A percentile compares a stretch with the other conserved stretches of the same genome.
phyloP scores from a whole-genome alignment of 2,797 vertebrate genomes.

The Sebastes matsubarae region DNA sequence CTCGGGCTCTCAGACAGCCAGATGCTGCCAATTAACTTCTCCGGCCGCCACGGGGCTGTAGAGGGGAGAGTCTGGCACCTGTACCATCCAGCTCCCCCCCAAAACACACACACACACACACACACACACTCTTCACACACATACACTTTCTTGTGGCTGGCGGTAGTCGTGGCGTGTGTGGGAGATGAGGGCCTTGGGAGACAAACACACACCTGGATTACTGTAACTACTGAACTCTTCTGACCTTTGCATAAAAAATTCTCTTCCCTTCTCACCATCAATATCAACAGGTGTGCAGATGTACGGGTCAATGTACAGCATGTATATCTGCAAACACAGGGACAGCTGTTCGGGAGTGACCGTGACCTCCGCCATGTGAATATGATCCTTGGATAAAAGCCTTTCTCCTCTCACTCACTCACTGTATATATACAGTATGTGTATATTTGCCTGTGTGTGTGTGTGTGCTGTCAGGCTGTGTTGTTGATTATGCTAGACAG shows the following conservation, averaged over 20 bases:
- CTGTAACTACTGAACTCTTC: conserved; percentile 19
- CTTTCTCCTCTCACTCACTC: conserved; percentile 25
- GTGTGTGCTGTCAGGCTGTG: conserved; percentile 54
- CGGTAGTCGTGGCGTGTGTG: conserved; percentile 14
- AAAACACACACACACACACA: conserved; percentile 3
- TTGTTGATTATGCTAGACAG: conserved; percentile 75
- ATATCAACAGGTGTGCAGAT: conserved; percentile 22
- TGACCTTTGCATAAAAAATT: conserved; percentile 23
- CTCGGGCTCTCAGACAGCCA: conserved; percentile 82
- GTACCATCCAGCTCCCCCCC: conserved; percentile 41
- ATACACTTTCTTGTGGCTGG: conserved; percentile 26
- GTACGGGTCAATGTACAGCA: neutral
- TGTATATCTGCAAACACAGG: conserved; percentile 14
- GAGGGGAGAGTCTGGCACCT: conserved; percentile 74
- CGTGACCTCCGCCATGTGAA: conserved; percentile 13
- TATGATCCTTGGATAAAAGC: conserved; percentile 36
- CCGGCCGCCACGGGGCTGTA: conserved; percentile 69
- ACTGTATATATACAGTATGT: neutral
- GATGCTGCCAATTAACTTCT: conserved; percentile 89
- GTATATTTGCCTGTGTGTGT: conserved; percentile 1
- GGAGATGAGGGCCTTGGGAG: conserved; percentile 22
- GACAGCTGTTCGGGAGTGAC: conserved; percentile 9
- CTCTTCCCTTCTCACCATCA: neutral
- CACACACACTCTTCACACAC: conserved; percentile 18
- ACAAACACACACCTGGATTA: conserved; percentile 34